Evolutionary conservation across 2,888 invertebrate genomes (phyloP).

Genomic region (Brachyptera risi): DNA sequence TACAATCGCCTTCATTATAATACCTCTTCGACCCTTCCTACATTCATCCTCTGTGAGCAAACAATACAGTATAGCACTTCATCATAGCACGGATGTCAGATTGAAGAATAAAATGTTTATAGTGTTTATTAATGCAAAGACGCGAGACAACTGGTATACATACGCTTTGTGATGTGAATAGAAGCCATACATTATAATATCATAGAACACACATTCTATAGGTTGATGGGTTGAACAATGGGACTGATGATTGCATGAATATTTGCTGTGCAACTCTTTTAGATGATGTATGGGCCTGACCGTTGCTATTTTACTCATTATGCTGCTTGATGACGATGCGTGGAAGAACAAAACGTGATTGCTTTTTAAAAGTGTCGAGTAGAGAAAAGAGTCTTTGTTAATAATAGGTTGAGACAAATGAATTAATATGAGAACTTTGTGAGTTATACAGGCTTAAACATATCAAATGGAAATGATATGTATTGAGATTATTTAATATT

Average conservation of each 20-base stretch:
- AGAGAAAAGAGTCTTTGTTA: too few species aligned
- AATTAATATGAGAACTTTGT: too few species aligned
- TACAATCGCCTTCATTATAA: slow-evolving; percentile 19
- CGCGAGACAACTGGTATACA: slow-evolving; percentile 18
- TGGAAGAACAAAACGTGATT: too few species aligned
- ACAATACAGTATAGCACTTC: slow-evolving; percentile 24
- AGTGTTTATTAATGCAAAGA: slow-evolving; percentile 32
- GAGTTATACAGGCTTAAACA: too few species aligned
- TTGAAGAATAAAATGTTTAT: slow-evolving; percentile 32
- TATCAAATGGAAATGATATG: too few species aligned
- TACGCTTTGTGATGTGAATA: slow-evolving; percentile 18
- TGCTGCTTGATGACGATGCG: too few species aligned
- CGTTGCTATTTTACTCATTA: not conserved
- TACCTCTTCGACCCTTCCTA: slow-evolving; percentile 14
- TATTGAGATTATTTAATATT: too few species aligned
- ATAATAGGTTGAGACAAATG: too few species aligned
- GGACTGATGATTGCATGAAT: slow-evolving; percentile 15
- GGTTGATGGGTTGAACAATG: slow-evolving; percentile 5
- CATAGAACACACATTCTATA: slow-evolving; percentile 8
- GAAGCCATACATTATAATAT: slow-evolving; percentile 15
- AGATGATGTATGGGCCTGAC: too few species aligned
- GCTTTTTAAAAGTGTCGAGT: too few species aligned
- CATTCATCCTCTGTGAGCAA: slow-evolving; percentile 7
- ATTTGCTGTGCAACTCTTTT: too few species aligned
- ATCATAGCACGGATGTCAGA: slow-evolving; percentile 29